Conservation (phyloP, 92 coral and sea anemone species). For the Zoanthus sociatus region DNA sequence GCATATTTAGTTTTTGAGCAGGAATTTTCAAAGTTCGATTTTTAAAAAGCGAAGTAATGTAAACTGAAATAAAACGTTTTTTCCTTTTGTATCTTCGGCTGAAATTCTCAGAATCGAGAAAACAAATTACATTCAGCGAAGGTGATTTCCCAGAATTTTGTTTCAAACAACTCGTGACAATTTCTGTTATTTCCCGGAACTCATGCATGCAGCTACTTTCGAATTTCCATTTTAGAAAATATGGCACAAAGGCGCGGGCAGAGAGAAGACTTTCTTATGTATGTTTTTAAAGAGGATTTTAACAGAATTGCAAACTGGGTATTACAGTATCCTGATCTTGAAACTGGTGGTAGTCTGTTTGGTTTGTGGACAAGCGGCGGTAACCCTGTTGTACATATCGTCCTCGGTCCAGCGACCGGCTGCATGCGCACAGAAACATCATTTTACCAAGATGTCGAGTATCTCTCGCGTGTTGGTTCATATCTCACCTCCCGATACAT, state of each 20-base stretch:
- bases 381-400: conserved; percentile 77
- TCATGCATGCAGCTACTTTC: not conserved
- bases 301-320: conserved; percentile 57
- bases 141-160: not conserved
- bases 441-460: conserved; percentile 83
- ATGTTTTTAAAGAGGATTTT: conserved; percentile 72
- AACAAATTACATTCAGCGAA: not conserved
- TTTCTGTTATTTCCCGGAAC: not conserved
- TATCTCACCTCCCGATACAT: conserved; percentile 69
- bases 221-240: not conserved
- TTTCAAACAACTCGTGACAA: not conserved
- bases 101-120: not conserved
- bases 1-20: not conserved
- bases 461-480: conserved; percentile 76
- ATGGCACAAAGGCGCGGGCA: conserved; percentile 40
- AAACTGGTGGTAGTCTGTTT: conserved; percentile 79
- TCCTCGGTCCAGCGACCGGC: conserved; percentile 85
- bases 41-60: not conserved
- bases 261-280: conserved; percentile 23
- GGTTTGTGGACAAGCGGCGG: conserved; percentile 80
- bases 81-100: not conserved
- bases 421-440: conserved; percentile 70
- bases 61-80: not conserved
- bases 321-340: conserved; percentile 30
- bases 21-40: too few species aligned